Base-by-base conservation (phyloP, 92 coral and sea anemone species). In the Parazoanthus darwini region DNA sequence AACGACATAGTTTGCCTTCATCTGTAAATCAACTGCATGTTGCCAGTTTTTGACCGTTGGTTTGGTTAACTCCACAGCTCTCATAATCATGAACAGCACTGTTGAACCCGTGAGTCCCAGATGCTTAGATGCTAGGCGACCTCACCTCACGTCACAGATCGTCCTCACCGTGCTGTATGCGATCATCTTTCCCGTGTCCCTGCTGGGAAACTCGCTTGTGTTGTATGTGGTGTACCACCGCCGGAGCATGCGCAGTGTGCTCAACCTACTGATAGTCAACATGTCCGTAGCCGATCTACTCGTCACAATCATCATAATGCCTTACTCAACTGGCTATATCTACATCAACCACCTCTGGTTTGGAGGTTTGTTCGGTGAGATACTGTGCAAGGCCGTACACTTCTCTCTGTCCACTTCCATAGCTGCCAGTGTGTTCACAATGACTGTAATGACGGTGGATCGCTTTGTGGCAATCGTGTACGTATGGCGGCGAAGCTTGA, bases 181-280 rank as follows among this genome's bases (percentile, higher is more conserved):
- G 8, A n/a, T 95, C 85, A 82, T 95, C 65, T 95, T 95, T 79
- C 98, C 98, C 56, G 58, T 95, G 2, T 91, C 98, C 39, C 90
- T 95, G 56, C 92, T 95, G 26, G 98, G 98, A 8, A 95, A 95
- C 94, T 90, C 91, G 54, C 91, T 95, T n/a, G 98, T 95, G 18
- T 80, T 95, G 82, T 93, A 80, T 80, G 98, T 93, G 72, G 98
- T 95, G 46, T 95, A 93, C 91, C 81, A 92, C n/a, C 95, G 93
- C 29, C 96, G 88, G 50, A 95, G 91, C 88, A 90, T 95, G 88
- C 90, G 98, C 14, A 95, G 91, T 80, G 98, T 89, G 37, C 81
- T 95, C 35, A 95, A 95, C 89, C 91, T 92, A 26, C 82, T 95
- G 54, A 95, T 95, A 65, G 98, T 95, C 51, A 95, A 95, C 91